phyloP scores from a whole-genome alignment of 2,113 vertebrate genomes.

The Petroica traversi region DNA sequence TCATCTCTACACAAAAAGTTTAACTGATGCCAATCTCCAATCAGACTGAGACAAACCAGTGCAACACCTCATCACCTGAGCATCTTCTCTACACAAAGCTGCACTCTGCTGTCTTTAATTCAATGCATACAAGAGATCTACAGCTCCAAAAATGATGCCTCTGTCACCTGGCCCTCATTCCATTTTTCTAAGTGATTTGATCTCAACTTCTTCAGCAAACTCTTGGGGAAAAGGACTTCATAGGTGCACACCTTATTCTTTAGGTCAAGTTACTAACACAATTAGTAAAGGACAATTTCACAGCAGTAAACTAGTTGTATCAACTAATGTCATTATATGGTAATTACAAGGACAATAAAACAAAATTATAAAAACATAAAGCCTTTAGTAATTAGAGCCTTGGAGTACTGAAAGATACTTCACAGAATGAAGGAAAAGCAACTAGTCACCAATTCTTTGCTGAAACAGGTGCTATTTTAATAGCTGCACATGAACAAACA shows the following conservation, averaged over 20 bases:
- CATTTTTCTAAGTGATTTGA: neutral
- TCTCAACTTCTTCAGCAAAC: neutral
- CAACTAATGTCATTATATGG: neutral
- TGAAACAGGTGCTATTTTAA: neutral
- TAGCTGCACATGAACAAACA: neutral
- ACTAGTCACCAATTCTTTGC: neutral
- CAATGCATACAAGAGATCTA: neutral
- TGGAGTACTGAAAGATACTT: neutral
- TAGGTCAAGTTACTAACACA: neutral
- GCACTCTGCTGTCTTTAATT: neutral
- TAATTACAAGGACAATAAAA: neutral
- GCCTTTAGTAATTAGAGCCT: neutral
- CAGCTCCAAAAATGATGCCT: neutral
- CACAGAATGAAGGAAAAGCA: neutral
- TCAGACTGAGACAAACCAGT: neutral
- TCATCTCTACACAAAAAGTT: neutral
- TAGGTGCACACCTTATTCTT: neutral
- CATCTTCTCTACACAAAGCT: neutral
- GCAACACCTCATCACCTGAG: neutral
- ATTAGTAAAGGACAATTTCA: neutral
- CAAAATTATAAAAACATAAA: neutral
- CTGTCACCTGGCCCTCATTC: neutral
- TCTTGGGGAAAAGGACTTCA: neutral
- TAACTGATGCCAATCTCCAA: neutral
- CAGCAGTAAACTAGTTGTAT: neutral